Evolutionary conservation across 2,888 invertebrate genomes (phyloP).

Genomic region (Pristionchus maxplancki): DNA sequence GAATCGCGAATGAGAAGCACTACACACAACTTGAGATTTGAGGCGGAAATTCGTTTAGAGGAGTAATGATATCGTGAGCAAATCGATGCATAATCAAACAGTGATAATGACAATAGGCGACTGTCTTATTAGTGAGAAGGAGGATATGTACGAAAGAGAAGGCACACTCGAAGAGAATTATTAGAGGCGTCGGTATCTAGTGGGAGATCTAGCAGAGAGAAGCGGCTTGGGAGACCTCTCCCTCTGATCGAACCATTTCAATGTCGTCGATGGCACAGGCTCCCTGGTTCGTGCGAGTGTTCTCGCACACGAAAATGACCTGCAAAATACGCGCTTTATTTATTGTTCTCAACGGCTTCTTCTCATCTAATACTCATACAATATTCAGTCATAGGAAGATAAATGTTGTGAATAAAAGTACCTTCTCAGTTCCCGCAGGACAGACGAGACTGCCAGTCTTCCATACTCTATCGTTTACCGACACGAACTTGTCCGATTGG

Average conservation of each 20-base stretch:
- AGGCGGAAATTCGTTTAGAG: conserved; percentile 4
- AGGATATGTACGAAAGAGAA: neutral
- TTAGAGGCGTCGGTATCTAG: neutral
- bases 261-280: conserved; percentile 77
- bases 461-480: conserved; percentile 75
- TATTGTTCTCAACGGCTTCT: no score
- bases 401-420: no score
- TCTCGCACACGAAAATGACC: conserved; percentile 77
- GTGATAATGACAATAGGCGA: conserved; percentile 21
- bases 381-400: no score
- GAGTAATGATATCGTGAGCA: conserved; percentile 29
- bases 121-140: conserved; percentile 26
- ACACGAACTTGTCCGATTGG: conserved; percentile 76
- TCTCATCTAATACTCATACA: no score
- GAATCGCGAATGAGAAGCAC: neutral
- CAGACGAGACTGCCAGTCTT: conserved; percentile 74
- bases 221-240: conserved; percentile 63
- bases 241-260: conserved; percentile 70
- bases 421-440: conserved; percentile 75
- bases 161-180: conserved; percentile 36
- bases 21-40: conserved; percentile 38
- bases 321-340: conserved; percentile 49
- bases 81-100: conserved; percentile 16
- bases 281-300: conserved; percentile 77
- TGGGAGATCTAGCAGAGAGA: conserved; percentile 64